Percentiles rank a stretch among this genome's conserved stretches.
phyloP scores from a whole-genome alignment of 2,113 vertebrate genomes.

The Vanacampus margaritifer region DNA sequence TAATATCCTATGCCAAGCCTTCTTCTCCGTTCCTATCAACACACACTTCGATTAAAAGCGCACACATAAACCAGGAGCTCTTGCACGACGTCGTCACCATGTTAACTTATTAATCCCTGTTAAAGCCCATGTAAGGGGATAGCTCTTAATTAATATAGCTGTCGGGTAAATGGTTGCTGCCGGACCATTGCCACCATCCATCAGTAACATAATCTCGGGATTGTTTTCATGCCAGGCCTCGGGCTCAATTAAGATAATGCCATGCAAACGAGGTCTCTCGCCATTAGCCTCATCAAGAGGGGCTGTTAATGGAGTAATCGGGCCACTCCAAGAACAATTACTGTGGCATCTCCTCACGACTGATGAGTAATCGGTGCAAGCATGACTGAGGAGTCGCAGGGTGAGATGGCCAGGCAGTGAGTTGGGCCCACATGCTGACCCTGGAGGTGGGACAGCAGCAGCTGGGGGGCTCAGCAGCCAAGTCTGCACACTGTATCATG shows the following conservation, averaged over 20 bases:
- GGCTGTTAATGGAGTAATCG: slow-evolving; percentile 93
- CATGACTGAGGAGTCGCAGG: slow-evolving; percentile 39
- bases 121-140: slow-evolving; percentile 85
- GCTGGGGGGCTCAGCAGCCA: slow-evolving; percentile 45
- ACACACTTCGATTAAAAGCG: slow-evolving; percentile 48
- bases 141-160: slow-evolving; percentile 94
- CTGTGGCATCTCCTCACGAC: slow-evolving; percentile 52
- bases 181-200: slow-evolving; percentile 82
- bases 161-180: slow-evolving; percentile 84
- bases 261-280: slow-evolving; percentile 92
- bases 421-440: slow-evolving; percentile 36
- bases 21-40: slow-evolving; percentile 44
- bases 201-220: slow-evolving; percentile 84
- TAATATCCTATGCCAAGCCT: slow-evolving; percentile 59
- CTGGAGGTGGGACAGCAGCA: slow-evolving; percentile 41
- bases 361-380: slow-evolving; percentile 80
- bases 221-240: slow-evolving; percentile 71
- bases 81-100: slow-evolving; percentile 53
- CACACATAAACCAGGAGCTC: slow-evolving; percentile 50
- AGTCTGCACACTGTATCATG: slow-evolving; percentile 11
- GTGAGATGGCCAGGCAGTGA: slow-evolving; percentile 23
- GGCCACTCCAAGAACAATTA: slow-evolving; percentile 92
- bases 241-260: slow-evolving; percentile 97
- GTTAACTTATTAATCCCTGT: slow-evolving; percentile 73
- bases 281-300: slow-evolving; percentile 82